Base-by-base conservation (phyloP, 2,888 invertebrate genomes). In the Ernsta delagoae region DNA sequence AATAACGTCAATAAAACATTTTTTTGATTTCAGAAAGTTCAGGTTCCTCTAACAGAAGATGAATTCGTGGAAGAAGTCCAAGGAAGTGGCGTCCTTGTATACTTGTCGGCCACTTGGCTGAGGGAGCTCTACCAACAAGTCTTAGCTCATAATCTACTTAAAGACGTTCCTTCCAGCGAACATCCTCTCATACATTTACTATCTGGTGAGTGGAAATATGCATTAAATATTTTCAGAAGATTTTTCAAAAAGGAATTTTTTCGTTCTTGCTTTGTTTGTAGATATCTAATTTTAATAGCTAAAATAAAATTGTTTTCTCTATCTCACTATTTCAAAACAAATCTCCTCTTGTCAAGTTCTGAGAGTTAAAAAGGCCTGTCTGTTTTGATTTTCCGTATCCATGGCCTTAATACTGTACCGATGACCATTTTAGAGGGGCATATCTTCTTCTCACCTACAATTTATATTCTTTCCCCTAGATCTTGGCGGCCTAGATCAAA, bases 21-120 rank as follows among this genome's bases (percentile, higher is more conserved):
- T 7, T n/a, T 1, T 56, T 12, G 34, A 34, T 36, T 78, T 43
- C 76, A 90, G 86, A 88, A 88, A 74, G 81, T 85, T 1, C 87
- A 83, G 79, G 84, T 96, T 12, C 95, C 96, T 0, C 90, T 96
- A 78, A 96, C 96, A 1, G 96, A 98, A 95, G 96, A 97, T 71
- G 97, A 98, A 85, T 99, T 99, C 83, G 97, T 98, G 1, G 98
- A 98, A 78, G 97, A 98, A 82, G 97, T 99, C 5, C 97, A 98
- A 83, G 97, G 98, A 43, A 97, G 98, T 70, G 99, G 98, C 0
- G 97, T 99, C 16, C 92, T 99, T 36, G 97, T 99, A 5, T 99
- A 98, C 82, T 94, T 99, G 8, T 98, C 98, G 0, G 97, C 98
- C 0, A 97, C 97, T 0, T 99, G 99, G 99, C 94, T 99, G 3